A percentile compares a stretch with the other conserved stretches of the same genome.
phyloP scores from a whole-genome alignment of 2,797 vertebrate genomes.

The Coracias cyanogaster region DNA sequence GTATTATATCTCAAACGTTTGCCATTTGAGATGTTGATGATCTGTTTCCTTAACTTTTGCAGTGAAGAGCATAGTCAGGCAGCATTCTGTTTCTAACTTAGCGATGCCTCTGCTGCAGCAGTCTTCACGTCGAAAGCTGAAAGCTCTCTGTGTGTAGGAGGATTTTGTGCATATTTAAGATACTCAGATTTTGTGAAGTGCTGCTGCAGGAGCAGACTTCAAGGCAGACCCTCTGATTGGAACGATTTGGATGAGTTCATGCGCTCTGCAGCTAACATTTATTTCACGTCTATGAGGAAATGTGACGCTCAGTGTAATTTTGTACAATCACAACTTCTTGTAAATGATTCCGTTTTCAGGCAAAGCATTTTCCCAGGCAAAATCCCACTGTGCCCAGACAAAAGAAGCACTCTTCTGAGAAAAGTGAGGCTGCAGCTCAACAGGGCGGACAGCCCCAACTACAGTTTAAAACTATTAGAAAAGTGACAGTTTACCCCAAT shows the following conservation, averaged over 20 bases:
- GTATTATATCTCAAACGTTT: neutral
- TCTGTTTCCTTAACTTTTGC: neutral
- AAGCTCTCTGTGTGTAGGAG: neutral
- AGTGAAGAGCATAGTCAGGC: neutral
- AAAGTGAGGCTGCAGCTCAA: neutral
- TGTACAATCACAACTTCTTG: neutral
- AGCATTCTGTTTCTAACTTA: neutral
- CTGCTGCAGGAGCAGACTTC: conserved; percentile 7
- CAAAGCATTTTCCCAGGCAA: neutral
- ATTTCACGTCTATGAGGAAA: neutral
- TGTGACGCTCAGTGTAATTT: neutral
- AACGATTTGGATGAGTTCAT: conserved; percentile 19
- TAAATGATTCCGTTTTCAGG: neutral
- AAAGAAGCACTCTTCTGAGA: neutral
- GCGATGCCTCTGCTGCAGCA: neutral
- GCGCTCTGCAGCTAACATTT: neutral
- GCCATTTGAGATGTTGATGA: neutral
- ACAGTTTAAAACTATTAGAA: conserved; percentile 10
- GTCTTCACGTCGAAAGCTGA: neutral
- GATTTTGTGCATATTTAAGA: neutral
- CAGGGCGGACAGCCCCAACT: neutral
- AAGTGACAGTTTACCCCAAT: neutral
- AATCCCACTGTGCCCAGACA: fast-evolving
- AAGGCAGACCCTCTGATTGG: neutral
- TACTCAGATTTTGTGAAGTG: neutral